Evolutionary conservation across 2,113 vertebrate genomes (phyloP), one percentile per base, ranked within the genome.

Genomic region (Prolemur simus): DNA sequence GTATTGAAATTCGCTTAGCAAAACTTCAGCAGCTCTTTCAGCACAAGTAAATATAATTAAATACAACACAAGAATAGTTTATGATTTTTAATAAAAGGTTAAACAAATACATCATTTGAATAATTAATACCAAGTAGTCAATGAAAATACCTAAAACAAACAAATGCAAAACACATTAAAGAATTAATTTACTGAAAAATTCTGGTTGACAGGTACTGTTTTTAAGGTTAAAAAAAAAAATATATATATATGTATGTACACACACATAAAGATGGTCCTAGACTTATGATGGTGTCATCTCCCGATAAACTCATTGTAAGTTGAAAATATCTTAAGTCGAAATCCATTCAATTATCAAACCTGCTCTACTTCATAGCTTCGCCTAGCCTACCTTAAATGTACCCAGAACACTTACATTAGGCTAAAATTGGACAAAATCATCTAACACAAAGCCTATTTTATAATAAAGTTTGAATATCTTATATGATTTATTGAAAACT

Each of bases 21-120:
- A 94, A 76, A 87, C n/a, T 47, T 91, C 58, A 52, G 37, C 4
- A 56, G 27, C 17, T 47, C 39, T 90, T 89, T 81, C 8, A 87
- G 11, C 21, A 74, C 56, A 76, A 89, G 27, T 64, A 73, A 63
- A 63, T 87, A 12, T 63, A 68, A 91, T 73, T 47, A 90, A 86
- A 64, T 27, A 25, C 25, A 82, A 27, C 42, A 11, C 42, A 81
- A 76, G 76, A 76, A 66, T 17, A 54, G 14, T 93, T 58, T 47
- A 76, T 23, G 1, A 21, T 56, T 45, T 80, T 66, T 56, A 87
- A 80, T 66, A 82, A 82, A 63, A 93, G 69, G 52, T 8, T 42
- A 76, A 32, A 8, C 3, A 82, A 5, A 63, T 73, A 27, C 29
- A 64, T 80, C 87, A 90, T 60, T 91, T 82, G 20, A 82, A 76